Conservation (phyloP, 2,797 vertebrate species). For the Hozukius guyotensis region DNA sequence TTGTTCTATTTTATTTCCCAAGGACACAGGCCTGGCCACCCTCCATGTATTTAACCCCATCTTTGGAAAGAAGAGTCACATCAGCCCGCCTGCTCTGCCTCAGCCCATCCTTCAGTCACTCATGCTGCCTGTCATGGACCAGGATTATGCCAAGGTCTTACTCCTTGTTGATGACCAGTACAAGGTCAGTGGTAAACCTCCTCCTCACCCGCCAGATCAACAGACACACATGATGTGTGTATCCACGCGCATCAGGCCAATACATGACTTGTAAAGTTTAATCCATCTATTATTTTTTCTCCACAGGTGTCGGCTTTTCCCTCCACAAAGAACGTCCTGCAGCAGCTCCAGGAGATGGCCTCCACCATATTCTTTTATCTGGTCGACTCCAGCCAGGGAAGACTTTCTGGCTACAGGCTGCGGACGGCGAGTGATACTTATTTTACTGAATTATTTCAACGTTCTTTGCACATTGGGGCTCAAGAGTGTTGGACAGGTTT, state of each 20-base stretch:
- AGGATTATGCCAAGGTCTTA: constrained; percentile 96
- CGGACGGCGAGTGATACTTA: constrained; percentile 82
- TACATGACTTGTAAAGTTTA: rapidly evolving
- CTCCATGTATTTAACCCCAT: constrained; percentile 98
- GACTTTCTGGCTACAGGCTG: constrained; percentile 91
- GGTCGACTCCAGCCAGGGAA: constrained; percentile 89
- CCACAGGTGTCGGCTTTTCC: constrained; percentile 93
- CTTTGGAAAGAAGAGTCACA: constrained; percentile 94
- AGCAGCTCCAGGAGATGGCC: constrained; percentile 93
- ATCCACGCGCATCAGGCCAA: neutral
- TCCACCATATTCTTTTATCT: constrained; percentile 94
- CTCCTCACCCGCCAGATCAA: neutral
- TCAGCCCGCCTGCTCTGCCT: constrained; percentile 88
- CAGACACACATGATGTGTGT: neutral
- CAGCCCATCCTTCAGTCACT: constrained; percentile 93
- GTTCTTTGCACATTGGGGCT: neutral
- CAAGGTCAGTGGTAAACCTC: constrained; percentile 83
- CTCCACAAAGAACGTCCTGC: constrained; percentile 92
- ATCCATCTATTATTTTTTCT: neutral
- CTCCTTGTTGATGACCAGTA: constrained; percentile 93
- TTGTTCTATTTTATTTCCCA: neutral
- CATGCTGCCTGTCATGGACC: constrained; percentile 94
- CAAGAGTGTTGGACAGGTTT: too few relatives aligned
- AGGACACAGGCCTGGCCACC: constrained; percentile 90
- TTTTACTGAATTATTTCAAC: neutral